phyloP scores from a whole-genome alignment of 2,888 invertebrate species.

The Andrena hattorfiana region DNA sequence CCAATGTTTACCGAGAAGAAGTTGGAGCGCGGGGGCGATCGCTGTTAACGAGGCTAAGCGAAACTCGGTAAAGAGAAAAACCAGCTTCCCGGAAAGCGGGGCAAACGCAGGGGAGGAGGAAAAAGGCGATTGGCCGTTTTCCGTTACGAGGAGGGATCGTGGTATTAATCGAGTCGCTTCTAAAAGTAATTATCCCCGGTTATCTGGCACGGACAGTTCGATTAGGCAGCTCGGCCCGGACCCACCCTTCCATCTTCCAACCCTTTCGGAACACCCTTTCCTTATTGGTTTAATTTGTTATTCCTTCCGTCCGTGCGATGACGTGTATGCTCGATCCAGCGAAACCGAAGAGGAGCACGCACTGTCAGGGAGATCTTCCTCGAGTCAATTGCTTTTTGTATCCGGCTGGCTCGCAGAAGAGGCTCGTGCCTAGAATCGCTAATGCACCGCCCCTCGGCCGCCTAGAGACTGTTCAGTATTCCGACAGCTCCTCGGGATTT shows the following conservation, averaged over 20 bases:
- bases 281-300: conserved; percentile 41
- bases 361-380: conserved; percentile 38
- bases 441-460: conserved; percentile 14
- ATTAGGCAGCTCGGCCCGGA: conserved; percentile 51
- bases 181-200: conserved; percentile 75
- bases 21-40: too few relatives aligned
- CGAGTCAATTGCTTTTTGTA: conserved; percentile 32
- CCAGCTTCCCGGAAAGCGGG: background rate
- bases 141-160: conserved; percentile 32
- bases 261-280: conserved; percentile 42
- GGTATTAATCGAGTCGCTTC: conserved; percentile 74
- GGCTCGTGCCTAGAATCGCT: conserved; percentile 36
- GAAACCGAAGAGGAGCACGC: conserved; percentile 29
- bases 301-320: conserved; percentile 43
- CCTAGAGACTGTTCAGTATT: conserved; percentile 14
- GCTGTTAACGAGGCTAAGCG: too few relatives aligned
- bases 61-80: too few relatives aligned
- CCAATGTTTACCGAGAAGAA: too few relatives aligned
- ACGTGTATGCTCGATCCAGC: conserved; percentile 33
- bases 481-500: conserved; percentile 10
- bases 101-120: conserved; percentile 16
- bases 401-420: conserved; percentile 17
- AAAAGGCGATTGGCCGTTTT: conserved; percentile 50
- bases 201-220: conserved; percentile 75
- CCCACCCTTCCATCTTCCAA: conserved; percentile 51